Conservation (phyloP, 2,113 vertebrate genomes). For the Larimichthys crocea region DNA sequence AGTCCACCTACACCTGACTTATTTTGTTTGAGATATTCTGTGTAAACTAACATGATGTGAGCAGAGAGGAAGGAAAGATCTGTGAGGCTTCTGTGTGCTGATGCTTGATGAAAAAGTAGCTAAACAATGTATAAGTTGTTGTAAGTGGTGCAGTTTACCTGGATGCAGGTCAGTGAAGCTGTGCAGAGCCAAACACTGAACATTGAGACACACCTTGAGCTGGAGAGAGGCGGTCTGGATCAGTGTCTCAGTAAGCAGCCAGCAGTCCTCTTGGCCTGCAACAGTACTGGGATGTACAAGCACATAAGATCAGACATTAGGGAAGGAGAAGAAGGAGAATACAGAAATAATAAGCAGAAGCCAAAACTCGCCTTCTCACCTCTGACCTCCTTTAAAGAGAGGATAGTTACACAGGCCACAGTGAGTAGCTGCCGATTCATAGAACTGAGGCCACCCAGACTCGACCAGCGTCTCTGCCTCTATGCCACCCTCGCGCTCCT, state of each 20-base stretch:
- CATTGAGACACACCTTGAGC: slow-evolving; percentile 93
- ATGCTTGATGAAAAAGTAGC: neutral
- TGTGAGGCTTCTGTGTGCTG: neutral
- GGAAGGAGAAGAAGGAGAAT: neutral
- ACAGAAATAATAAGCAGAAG: neutral
- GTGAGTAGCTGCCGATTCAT: slow-evolving; percentile 90
- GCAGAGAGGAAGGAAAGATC: neutral
- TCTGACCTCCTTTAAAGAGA: slow-evolving; percentile 92
- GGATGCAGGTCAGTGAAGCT: slow-evolving; percentile 96
- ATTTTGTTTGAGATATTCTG: neutral
- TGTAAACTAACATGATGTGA: neutral
- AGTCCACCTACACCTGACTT: neutral
- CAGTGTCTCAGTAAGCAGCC: slow-evolving; percentile 91
- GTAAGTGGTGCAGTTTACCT: slow-evolving; percentile 81
- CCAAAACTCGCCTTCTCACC: slow-evolving; percentile 82
- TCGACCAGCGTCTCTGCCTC: slow-evolving; percentile 83
- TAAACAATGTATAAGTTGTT: neutral
- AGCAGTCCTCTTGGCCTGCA: slow-evolving; percentile 94
- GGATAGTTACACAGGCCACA: slow-evolving; percentile 92
- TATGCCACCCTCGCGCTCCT: slow-evolving; percentile 40
- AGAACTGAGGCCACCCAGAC: slow-evolving; percentile 94
- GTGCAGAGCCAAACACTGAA: slow-evolving; percentile 93
- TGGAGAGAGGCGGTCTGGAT: slow-evolving; percentile 92
- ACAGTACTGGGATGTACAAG: slow-evolving; percentile 82
- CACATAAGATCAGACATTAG: neutral